A percentile compares a stretch with the other conserved stretches of the same genome.
phyloP scores from a whole-genome alignment of 1,140 invertebrate genomes.

The Rhynchophorus ferrugineus region DNA sequence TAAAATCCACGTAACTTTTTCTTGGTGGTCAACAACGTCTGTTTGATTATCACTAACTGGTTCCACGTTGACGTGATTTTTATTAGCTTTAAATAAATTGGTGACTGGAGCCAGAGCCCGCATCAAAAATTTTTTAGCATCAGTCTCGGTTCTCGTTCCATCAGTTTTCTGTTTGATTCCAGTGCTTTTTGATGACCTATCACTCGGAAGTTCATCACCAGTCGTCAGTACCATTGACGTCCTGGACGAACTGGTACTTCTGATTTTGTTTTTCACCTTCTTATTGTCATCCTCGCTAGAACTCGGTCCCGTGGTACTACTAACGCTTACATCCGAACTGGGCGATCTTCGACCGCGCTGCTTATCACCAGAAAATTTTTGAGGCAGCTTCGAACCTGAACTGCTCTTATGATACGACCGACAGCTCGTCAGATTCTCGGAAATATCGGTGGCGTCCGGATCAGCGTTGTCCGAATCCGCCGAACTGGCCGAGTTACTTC shows the following conservation, averaged over 20 bases:
- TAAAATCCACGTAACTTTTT: conserved; percentile 29
- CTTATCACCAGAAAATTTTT: conserved; percentile 36
- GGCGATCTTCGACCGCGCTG: conserved; percentile 39
- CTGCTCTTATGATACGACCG: conserved; percentile 30
- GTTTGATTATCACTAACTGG: neutral
- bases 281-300: conserved; percentile 47
- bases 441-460: conserved; percentile 36
- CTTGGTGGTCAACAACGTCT: conserved; percentile 10
- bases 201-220: conserved; percentile 49
- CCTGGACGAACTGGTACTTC: conserved; percentile 39
- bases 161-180: conserved; percentile 43
- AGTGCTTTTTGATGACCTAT: conserved; percentile 48
- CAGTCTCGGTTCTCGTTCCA: conserved; percentile 48
- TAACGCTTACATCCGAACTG: conserved; percentile 40
- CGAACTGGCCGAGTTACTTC: conserved; percentile 48
- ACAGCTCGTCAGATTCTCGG: conserved; percentile 35
- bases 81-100: conserved; percentile 54
- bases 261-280: conserved; percentile 37
- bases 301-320: conserved; percentile 41
- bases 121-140: conserved; percentile 64
- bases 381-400: conserved; percentile 28
- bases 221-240: conserved; percentile 47
- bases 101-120: conserved; percentile 60
- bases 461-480: conserved; percentile 44
- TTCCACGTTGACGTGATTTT: neutral